Base-by-base conservation (phyloP, 2,113 vertebrate genomes). In the Pionites leucogaster region DNA sequence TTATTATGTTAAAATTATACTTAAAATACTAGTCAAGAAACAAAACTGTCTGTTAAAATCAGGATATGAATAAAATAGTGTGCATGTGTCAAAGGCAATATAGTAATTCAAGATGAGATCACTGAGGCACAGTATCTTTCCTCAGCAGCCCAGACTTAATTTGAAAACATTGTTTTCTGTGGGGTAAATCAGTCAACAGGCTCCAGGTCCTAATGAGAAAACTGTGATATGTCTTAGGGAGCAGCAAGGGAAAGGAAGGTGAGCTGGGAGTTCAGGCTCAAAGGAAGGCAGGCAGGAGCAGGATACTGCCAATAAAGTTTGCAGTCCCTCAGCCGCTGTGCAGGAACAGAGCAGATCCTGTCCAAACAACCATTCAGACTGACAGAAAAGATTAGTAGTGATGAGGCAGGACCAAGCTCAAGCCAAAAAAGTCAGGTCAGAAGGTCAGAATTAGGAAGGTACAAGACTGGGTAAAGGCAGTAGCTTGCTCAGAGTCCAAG, bases 401-500 rank as follows among this genome's bases (percentile, higher is more conserved):
- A 74, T 46, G 25, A 78, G 50, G 2, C 17, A 63, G 31, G 33
- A 25, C 39, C 23, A 35, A 74, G 9, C 13, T 49, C 15, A 83
- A 83, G 37, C 13, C 41, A 59, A 63, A 82, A 82, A 69, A 29
- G 8, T n/a, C 39, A 49, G n/a, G 19, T 77, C 49, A 80, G 52
- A 33, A 22, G 0, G 18, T 42, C 23, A 75, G 57, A 88, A 77
- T n/a, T 23, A 24, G 3, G n/a, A 74, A 67, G 14, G 25, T 20
- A 22, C 24, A 35, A 46, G 33, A 23, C 11, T 39, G 11, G 8
- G 49, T 65, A 25, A 57, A 69, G 9, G 4, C 19, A 41, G 7
- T 17, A 42, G 63, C 27, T 69, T 1, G 0, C 22, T 6, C 24
- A 72, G 28, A 84, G 44, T 69, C 23, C 13, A n/a, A 1, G 0